phyloP scores from a whole-genome alignment of 2,797 vertebrate species.

The Danio tinwini region DNA sequence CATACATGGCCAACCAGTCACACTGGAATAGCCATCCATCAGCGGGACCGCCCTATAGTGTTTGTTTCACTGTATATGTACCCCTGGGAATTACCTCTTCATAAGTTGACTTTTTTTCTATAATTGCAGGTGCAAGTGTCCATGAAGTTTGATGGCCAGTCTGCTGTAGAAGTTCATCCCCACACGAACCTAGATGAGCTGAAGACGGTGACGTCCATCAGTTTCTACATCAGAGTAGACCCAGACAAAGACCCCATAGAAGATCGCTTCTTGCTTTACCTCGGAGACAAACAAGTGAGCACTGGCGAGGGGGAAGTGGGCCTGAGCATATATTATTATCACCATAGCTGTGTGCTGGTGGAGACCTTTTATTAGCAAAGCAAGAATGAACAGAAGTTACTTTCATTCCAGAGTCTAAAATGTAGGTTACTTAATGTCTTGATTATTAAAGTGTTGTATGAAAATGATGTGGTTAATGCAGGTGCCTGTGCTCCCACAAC shows the following conservation, averaged over 20 bases:
- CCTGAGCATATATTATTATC: background rate
- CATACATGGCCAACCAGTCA: too few relatives aligned
- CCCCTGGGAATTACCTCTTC: too few relatives aligned
- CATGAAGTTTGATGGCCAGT: constrained; percentile 94
- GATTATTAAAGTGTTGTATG: background rate
- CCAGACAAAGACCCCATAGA: constrained; percentile 80
- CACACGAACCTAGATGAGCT: constrained; percentile 87
- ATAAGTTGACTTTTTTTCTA: background rate
- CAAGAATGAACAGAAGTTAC: background rate
- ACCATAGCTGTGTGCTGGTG: background rate
- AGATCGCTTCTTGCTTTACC: constrained; percentile 92
- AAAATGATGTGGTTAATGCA: background rate
- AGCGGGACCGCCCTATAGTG: too few relatives aligned
- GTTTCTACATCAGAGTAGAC: constrained; percentile 88
- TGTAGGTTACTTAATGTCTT: background rate
- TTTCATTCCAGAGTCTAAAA: background rate
- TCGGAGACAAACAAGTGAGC: constrained; percentile 92
- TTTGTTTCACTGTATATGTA: too few relatives aligned
- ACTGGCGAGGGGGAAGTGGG: background rate
- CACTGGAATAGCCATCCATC: too few relatives aligned
- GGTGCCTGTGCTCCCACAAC: background rate
- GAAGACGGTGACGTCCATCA: constrained; percentile 92
- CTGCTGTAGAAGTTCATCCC: constrained; percentile 90
- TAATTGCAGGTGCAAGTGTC: constrained; percentile 91
- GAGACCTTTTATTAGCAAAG: background rate